Evolutionary conservation across 2,113 vertebrate species (phyloP).

Genomic region (Dolichotis patagonum): DNA sequence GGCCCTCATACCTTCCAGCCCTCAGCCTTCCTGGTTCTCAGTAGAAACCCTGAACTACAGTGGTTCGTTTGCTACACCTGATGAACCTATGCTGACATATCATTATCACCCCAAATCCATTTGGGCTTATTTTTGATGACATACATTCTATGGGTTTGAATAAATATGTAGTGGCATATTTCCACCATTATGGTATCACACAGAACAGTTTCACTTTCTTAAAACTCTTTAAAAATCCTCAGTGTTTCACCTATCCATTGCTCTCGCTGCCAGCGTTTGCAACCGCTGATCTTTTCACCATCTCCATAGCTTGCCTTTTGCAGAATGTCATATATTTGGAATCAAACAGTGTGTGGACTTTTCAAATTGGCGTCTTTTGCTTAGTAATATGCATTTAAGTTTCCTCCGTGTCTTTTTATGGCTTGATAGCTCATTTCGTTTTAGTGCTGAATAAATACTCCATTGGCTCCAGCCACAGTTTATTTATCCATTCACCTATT

Average conservation of each 20-base stretch:
- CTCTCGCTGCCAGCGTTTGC: no score
- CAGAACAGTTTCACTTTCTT: not conserved
- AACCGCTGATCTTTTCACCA: not conserved
- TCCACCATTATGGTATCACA: not conserved
- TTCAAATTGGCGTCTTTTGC: slow-evolving; percentile 10
- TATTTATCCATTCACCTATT: slow-evolving; percentile 6
- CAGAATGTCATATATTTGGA: slow-evolving; percentile 17
- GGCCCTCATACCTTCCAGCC: not conserved
- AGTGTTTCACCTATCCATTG: not conserved
- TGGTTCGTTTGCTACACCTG: not conserved
- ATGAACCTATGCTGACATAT: not conserved
- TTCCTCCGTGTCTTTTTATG: slow-evolving; percentile 38
- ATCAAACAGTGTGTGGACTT: not conserved
- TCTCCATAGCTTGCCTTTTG: not conserved
- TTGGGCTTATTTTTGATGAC: not conserved
- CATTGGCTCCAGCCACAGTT: not conserved
- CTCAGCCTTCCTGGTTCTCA: not conserved
- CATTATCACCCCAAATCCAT: not conserved
- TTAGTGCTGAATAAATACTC: slow-evolving; percentile 25
- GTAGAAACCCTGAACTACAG: not conserved
- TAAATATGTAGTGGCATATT: not conserved
- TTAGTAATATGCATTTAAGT: not conserved
- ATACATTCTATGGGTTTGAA: not conserved
- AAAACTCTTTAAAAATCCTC: not conserved
- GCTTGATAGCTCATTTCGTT: slow-evolving; percentile 15